Conservation (phyloP, 2,888 invertebrate species). For the Operophtera brumata region DNA sequence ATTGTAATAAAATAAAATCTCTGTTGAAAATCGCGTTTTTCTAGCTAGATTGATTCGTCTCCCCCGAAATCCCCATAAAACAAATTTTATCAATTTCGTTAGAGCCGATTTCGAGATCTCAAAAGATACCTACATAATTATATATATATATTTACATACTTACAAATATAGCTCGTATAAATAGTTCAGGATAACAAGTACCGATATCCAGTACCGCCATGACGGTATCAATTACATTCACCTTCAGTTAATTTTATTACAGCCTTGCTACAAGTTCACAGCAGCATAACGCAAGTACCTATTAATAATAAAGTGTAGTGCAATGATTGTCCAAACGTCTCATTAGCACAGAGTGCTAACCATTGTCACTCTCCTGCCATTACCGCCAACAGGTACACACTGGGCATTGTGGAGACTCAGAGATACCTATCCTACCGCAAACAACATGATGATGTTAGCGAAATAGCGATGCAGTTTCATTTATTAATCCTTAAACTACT, state of each 20-base stretch:
- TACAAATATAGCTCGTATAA: no score
- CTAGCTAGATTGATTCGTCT: no score
- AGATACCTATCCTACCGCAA: neutral
- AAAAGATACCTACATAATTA: no score
- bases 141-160: no score
- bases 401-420: constrained; percentile 3
- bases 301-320: neutral
- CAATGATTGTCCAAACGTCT: constrained; percentile 15
- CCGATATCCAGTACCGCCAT: no score
- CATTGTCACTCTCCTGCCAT: neutral
- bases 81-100: no score
- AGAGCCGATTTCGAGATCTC: no score
- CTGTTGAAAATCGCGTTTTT: no score
- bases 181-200: no score
- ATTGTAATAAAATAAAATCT: no score
- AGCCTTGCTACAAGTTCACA: constrained; percentile 3
- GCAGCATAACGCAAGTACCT: constrained; percentile 1
- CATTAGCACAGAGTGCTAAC: constrained; percentile 19
- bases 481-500: neutral
- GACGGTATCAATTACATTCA: constrained; percentile 9
- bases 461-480: neutral
- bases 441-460: neutral
- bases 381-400: neutral
- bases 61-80: no score
- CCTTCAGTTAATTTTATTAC: constrained; percentile 11